Evolutionary conservation across 2,888 invertebrate genomes (phyloP), one percentile per base, ranked within the genome.

Genomic region (Caenorhabditis virilis): DNA sequence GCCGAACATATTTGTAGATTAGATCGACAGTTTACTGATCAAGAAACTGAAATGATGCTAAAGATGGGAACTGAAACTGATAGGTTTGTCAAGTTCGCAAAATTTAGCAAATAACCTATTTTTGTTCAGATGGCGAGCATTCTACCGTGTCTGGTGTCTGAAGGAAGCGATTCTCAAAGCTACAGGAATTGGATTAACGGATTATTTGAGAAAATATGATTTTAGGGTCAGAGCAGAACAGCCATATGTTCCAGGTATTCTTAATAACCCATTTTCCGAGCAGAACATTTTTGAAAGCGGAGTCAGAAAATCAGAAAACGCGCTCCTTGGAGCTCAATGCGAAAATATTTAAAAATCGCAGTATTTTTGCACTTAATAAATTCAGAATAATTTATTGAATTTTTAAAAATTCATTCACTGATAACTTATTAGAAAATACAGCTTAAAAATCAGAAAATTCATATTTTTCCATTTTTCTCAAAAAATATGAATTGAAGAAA

Each of bases 151-250:
- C 54, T 76, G 80, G 81, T 82, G 81, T 56, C 62, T 83, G 54
- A 83, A 83, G 53, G 83, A 83, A 45, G 74, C 80, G 6, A 72
- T 83, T 35, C 71, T 83, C 27, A 83, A 83, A 51, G 80, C 83
- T 16, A 82, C 83, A 0, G 83, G 83, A 1, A 63, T 74, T 11
- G 83, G 83, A 23, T 63, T 83, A 35, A 72, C 75, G 7, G 67
- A 82, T 46, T 74, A 81, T 56, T 60, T 83, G 39, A 61, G 70
- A 20, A 66, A 69, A 22, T 60, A 78, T 46, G 78, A 79, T 27
- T 81, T 83, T 60, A 33, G 55, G 2, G 58, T 77, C 11, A 51
- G 71, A 45, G 46, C 45, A 9, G 26, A 22, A 15, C 64, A 78
- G 42, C 63, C 62, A 15, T 71, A 74, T 33, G 20, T 35, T 9